Evolutionary conservation across 2,888 invertebrate genomes (phyloP).

Genomic region (Drosophila eohydei): DNA sequence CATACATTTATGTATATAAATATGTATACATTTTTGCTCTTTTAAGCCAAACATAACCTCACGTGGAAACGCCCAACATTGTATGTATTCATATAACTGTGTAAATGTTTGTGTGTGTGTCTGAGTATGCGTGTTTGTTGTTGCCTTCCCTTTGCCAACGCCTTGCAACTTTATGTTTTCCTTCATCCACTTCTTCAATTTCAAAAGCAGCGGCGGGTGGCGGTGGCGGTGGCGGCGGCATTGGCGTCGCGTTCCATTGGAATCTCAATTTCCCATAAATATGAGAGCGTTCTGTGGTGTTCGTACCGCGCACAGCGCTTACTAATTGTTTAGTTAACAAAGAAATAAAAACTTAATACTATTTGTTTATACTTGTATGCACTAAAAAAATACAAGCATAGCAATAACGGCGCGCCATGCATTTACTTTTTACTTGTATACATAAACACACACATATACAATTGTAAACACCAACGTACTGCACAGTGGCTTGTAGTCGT

Average conservation of each 20-base stretch:
- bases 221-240: conserved; percentile 7
- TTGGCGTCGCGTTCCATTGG: conserved; percentile 33
- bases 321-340: conserved; percentile 62
- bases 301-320: conserved; percentile 21
- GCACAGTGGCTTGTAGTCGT: conserved; percentile 28
- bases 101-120: conserved; percentile 13
- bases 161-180: conserved; percentile 70
- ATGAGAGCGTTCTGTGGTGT: conserved; percentile 10
- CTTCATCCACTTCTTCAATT: conserved; percentile 61
- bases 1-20: conserved; percentile 28
- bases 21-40: conserved; percentile 40
- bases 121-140: conserved; percentile 24
- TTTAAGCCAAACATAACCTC: conserved; percentile 72
- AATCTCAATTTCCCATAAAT: conserved; percentile 49
- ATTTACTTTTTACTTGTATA: conserved; percentile 15
- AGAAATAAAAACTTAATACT: conserved; percentile 15
- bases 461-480: background rate
- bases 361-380: conserved; percentile 66
- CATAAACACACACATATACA: background rate
- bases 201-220: conserved; percentile 29
- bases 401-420: conserved; percentile 23
- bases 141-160: conserved; percentile 32
- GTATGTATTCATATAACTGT: conserved; percentile 27
- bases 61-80: conserved; percentile 81
- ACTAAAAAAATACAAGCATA: conserved; percentile 32